Conservation (phyloP, 2,797 vertebrate species). For the Vireo griseus region DNA sequence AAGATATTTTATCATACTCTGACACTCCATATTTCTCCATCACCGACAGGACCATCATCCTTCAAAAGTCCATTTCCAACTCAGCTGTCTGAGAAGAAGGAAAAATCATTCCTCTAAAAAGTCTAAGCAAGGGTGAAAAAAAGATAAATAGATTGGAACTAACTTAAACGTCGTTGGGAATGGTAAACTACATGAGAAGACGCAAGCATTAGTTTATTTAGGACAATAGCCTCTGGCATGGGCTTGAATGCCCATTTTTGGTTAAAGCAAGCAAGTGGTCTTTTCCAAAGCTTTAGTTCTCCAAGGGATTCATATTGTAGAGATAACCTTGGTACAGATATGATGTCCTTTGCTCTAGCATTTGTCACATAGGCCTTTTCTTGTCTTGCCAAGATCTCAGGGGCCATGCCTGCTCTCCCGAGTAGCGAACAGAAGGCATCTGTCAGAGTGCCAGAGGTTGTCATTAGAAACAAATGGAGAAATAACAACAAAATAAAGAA, state of each 20-base stretch:
- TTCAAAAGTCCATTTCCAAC: slow-evolving; percentile 56
- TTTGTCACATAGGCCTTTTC: slow-evolving; percentile 23
- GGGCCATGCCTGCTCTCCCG: neutral
- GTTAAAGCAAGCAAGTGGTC: neutral
- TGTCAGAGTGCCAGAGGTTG: slow-evolving; percentile 46
- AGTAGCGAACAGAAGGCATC: slow-evolving; percentile 12
- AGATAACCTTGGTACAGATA: slow-evolving; percentile 42
- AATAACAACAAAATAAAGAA: neutral
- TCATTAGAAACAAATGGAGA: slow-evolving; percentile 41
- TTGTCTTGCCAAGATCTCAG: slow-evolving; percentile 31
- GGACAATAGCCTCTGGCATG: neutral
- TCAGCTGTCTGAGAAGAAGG: slow-evolving; percentile 40
- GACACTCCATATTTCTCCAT: slow-evolving; percentile 41
- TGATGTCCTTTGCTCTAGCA: slow-evolving; percentile 22
- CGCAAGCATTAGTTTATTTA: neutral
- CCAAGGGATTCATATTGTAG: neutral
- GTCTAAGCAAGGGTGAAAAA: neutral
- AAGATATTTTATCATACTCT: slow-evolving; percentile 10
- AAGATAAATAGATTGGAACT: neutral
- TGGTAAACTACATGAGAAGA: slow-evolving; percentile 2
- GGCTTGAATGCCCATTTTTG: slow-evolving; percentile 33
- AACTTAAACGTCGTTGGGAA: slow-evolving; percentile 30
- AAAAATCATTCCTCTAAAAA: slow-evolving; percentile 34
- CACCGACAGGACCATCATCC: slow-evolving; percentile 23
- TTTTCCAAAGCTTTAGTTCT: slow-evolving; percentile 32